Evolutionary conservation across 2,888 invertebrate genomes (phyloP).

Genomic region (Caradrina kadenii): DNA sequence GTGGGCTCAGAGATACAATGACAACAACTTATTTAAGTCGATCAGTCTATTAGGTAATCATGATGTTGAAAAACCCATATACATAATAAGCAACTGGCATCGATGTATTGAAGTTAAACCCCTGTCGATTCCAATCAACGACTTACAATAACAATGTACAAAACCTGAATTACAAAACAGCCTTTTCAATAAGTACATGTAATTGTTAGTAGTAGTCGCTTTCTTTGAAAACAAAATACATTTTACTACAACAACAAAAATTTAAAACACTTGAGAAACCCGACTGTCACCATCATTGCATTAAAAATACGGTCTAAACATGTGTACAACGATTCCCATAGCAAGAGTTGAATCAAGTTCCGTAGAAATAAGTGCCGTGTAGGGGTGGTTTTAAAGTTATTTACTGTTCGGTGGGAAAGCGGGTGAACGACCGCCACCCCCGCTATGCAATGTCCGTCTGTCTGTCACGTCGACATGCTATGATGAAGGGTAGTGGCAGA

Average conservation of each 20-base stretch:
- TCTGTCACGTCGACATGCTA: constrained; percentile 58
- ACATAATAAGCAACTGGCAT: constrained; percentile 5
- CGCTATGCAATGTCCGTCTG: constrained; percentile 75
- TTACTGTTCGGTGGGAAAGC: constrained; percentile 54
- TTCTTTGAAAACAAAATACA: constrained; percentile 20
- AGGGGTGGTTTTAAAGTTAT: constrained; percentile 61
- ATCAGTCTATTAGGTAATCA: not conserved
- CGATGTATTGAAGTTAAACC: not conserved
- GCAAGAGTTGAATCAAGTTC: constrained; percentile 31
- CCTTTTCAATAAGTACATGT: constrained; percentile 13
- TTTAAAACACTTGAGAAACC: constrained; percentile 13
- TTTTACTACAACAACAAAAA: not conserved
- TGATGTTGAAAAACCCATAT: constrained; percentile 9
- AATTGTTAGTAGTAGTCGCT: constrained; percentile 2
- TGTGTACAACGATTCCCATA: constrained; percentile 40
- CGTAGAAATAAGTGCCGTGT: constrained; percentile 43
- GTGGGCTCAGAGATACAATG: not conserved
- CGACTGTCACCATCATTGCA: constrained; percentile 32
- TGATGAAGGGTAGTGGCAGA: constrained; percentile 52
- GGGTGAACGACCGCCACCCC: constrained; percentile 80
- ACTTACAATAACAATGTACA: not conserved
- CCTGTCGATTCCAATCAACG: constrained; percentile 16
- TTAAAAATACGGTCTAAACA: constrained; percentile 51
- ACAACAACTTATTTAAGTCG: not conserved
- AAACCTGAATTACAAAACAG: constrained; percentile 17